Evolutionary conservation across 2,888 invertebrate species (phyloP), one percentile per base, ranked within the genome.

Genomic region (Lycia hirtaria): DNA sequence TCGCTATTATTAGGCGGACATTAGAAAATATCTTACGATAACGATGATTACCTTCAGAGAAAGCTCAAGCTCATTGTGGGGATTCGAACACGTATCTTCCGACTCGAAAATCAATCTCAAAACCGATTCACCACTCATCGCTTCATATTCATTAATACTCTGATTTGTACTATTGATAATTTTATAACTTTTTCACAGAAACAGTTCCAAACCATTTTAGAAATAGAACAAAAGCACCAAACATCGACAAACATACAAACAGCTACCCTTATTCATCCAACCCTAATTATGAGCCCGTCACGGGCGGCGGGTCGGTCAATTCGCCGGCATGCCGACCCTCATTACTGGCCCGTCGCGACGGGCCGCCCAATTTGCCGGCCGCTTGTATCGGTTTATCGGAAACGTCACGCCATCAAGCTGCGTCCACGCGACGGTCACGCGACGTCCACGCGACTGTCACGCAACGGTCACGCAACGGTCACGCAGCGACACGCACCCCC

Each of bases 391-490:
- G 32, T 32, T 6, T 12, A 20, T 32, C 20, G 32, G 3, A 5
- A 26, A 33, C 32, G 14, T 33, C 45, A 33, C 22, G 32, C 45
- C 48, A 37, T 12, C 71, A 64, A 71, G 71, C 60, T 56, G 14
- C 26, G 30, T 54, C 56, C 66, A 64, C 62, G 66, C 55, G 51
- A 32, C 57, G 32, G n/a, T n/a, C 45, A 56, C 38, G 50, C 35
- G 12, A 32, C 38, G 30, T 15, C 56, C 54, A 32, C 55, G 41
- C 55, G n/a, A n/a, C n/a, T n/a, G n/a, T n/a, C n/a, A n/a, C n/a
- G n/a, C n/a, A n/a, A n/a, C n/a, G 30, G 56, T 57, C 66, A 64
- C 62, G 66, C 55, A 48, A 32, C 57, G 32, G n/a, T n/a, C 45
- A 56, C 38, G 50, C 35, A 17, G 38, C 38, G 30, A 17, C 56